Conservation (phyloP, 2,113 vertebrate genomes). For the Manacus vitellinus region DNA sequence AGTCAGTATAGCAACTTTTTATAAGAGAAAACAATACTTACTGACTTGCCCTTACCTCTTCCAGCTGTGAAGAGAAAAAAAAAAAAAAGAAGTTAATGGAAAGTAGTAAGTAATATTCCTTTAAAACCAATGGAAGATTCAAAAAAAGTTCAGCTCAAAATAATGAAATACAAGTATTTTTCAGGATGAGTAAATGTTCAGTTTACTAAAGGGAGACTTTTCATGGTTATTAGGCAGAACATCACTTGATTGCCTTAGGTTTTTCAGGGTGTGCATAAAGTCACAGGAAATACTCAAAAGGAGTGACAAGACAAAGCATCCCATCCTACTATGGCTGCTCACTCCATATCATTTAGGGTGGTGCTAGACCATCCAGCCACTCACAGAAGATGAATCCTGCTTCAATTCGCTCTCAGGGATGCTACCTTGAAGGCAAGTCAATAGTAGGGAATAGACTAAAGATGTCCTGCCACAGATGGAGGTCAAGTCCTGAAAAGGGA, state of each 20-base stretch:
- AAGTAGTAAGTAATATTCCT: not conserved
- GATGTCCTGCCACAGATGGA: not conserved
- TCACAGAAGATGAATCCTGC: not conserved
- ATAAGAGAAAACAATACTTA: not conserved
- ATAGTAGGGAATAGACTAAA: not conserved
- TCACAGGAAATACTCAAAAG: not conserved
- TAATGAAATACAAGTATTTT: not conserved
- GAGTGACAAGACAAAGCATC: not conserved
- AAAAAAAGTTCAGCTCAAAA: not conserved
- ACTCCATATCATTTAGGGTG: not conserved
- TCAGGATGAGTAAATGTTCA: not conserved
- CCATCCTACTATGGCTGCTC: not conserved
- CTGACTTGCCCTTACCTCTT: not conserved
- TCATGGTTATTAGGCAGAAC: not conserved
- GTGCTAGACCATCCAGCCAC: not conserved
- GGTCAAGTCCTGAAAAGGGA: not conserved
- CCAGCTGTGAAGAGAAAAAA: not conserved
- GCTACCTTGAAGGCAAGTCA: not conserved
- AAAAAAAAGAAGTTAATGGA: not conserved
- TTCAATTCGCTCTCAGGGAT: not conserved
- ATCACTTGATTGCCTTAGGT: not conserved
- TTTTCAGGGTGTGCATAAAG: not conserved
- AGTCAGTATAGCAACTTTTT: not conserved
- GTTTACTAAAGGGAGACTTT: not conserved
- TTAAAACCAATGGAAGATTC: not conserved